A percentile compares a stretch with the other conserved stretches of the same genome.
phyloP scores from a whole-genome alignment of 2,888 invertebrate genomes.

The Diarsia dahlii region DNA sequence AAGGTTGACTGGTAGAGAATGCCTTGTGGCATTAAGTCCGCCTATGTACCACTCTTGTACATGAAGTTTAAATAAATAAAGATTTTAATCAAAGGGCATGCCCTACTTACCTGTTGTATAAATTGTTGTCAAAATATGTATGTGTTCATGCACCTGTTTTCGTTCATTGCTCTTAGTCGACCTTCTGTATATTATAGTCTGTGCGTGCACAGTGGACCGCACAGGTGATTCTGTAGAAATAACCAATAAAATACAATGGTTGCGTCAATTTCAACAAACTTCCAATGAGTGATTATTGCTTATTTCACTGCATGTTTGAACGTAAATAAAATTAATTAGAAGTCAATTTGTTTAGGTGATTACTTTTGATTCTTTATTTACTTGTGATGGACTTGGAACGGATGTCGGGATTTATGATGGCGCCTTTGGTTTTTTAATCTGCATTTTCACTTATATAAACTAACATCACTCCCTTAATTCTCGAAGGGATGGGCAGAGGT shows the following conservation, averaged over 20 bases:
- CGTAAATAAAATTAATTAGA: slow-evolving; percentile 47
- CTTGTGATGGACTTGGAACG: slow-evolving; percentile 16
- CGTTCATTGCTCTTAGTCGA: rapidly evolving
- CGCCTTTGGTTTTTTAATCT: neutral
- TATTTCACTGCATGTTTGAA: slow-evolving; percentile 27
- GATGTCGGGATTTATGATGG: slow-evolving; percentile 10
- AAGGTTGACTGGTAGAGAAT: no score
- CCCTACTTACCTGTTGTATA: no score
- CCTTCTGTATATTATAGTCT: slow-evolving; percentile 11
- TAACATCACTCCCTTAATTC: no score
- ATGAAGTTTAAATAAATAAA: no score
- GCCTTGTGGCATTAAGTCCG: no score
- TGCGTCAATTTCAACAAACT: slow-evolving; percentile 60
- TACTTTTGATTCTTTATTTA: slow-evolving; percentile 32
- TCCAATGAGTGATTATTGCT: slow-evolving; percentile 48
- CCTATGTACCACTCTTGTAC: no score
- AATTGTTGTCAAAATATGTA: no score
- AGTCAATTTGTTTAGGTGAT: slow-evolving; percentile 25
- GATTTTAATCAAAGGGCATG: neutral
- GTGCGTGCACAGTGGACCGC: slow-evolving; percentile 23
- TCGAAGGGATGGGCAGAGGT: no score
- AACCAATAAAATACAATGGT: slow-evolving; percentile 62
- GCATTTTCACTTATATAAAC: neutral
- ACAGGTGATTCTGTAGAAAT: slow-evolving; percentile 55
- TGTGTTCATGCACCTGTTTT: neutral